Base-by-base conservation (phyloP, 2,113 vertebrate genomes). In the Callospermophilus lateralis region DNA sequence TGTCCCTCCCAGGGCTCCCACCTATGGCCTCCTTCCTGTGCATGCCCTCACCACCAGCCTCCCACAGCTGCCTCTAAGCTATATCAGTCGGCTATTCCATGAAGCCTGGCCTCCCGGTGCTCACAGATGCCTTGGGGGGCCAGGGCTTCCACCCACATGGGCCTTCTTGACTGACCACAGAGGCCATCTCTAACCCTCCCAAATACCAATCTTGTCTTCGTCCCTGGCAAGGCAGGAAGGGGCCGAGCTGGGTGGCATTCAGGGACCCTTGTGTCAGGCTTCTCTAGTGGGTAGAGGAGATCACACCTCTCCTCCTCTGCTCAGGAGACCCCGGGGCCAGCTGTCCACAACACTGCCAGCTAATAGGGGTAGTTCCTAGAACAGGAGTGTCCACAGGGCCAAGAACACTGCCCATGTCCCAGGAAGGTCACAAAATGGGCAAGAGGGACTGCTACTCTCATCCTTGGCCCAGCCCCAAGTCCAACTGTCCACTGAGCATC, bases 261-360 rank as follows among this genome's bases (percentile, higher is more conserved):
- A 6, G 42, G 11, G 0, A 0, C 2, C 24, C 1, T 15, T 2
- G 0, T 6, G 1, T 1, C 0, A 0, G 16, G 15, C 53, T 24
- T n/a, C 20, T 28, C 26, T 9, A 3, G 11, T 3, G 8, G n/a
- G 28, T 1, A 51, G 17, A 61, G 68, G 28, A 37, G 16, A 53
- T 11, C 2, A 8, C 19, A 51, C 22, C 19, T 13, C 11, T 12
- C 67, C 8, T 70, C 58, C 51, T 70, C 34, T 22, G 30, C 61
- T 26, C 16, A 0, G 0, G 0, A 61, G 77, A 37, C 55, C 51
- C 86, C 37, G 79, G 61, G 61, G 55, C 53, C 26, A 11, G 61
- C 51, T 17, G 0, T 42, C 73, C 7, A 1, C 55, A 19, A 22
- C 30, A 37, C 7, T 34, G 67, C 63, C 87, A 51, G 11, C 17